Evolutionary conservation across 2,888 invertebrate genomes (phyloP), one percentile per base, ranked within the genome.

Genomic region (Ferdinandea cuprea): DNA sequence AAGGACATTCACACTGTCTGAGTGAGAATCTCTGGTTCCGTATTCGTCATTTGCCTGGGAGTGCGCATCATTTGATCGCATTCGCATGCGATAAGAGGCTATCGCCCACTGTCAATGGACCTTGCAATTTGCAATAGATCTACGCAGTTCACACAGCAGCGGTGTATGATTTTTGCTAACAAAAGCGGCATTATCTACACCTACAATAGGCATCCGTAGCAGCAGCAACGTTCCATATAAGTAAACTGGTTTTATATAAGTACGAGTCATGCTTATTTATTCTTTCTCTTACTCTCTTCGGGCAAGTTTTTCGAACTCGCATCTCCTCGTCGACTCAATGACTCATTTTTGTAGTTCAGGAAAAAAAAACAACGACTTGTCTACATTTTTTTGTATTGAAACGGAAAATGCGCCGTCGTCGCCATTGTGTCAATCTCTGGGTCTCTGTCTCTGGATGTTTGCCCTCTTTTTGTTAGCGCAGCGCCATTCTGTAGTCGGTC

Each of bases 221-320:
- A 44, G 54, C 46, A 48, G 13, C 32, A 13, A 59, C 25, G 19
- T 50, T 8, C 71, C 71, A 56, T 66, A 77, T 66, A 59, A 61
- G 81, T 37, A 61, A 77, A 77, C 58, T 59, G 48, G 81, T 66
- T 72, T 59, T 13, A 32, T 28, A 50, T 35, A 28, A 52, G 21
- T 3, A 35, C 63, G 69, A 79, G 71, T 81, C 76, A 81, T 71
- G 44, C 21, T 46, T 76, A 42, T 65, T 80, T 46, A 59, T 61
- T 56, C 52, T 52, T 40, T 69, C 58, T 32, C 32, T 71, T 15
- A 19, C 9, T 63, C 9, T 59, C 15, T 59, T 28, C 15, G 69
- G 65, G 52, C 59, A 58, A 71, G 76, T 76, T 71, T 81, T 63
- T 71, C 59, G 54, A 81, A 76, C 71, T 59, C 71, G 52, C 63